Conservation (phyloP, 2,888 invertebrate species). For the Stenodema calcarata region DNA sequence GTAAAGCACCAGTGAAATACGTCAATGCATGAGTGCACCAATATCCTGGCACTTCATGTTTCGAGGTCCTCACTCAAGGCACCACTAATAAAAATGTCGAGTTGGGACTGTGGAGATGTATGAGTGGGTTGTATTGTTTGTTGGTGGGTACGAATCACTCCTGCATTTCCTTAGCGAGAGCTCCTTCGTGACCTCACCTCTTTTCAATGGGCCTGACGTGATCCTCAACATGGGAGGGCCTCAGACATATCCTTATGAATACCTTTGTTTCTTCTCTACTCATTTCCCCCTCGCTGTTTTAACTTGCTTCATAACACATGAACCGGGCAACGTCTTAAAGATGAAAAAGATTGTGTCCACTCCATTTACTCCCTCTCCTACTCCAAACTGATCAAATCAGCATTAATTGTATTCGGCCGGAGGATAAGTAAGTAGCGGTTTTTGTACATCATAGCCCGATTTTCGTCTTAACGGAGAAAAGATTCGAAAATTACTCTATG, state of each 20-base stretch:
- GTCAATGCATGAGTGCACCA: no score
- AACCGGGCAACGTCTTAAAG: neutral
- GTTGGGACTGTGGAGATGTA: neutral
- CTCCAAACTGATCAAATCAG: no score
- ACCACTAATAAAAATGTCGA: neutral
- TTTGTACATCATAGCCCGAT: no score
- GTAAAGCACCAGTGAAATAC: no score
- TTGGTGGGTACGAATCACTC: neutral
- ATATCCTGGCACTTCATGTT: no score
- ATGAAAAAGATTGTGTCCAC: neutral
- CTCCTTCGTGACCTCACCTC: neutral
- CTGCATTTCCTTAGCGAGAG: neutral
- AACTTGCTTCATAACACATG: neutral
- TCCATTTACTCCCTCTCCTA: neutral
- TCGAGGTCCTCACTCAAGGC: neutral
- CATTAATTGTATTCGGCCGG: no score
- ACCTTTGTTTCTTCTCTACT: neutral
- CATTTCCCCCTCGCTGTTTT: neutral
- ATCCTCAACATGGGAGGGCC: neutral
- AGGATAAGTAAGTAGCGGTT: no score
- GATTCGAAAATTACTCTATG: no score
- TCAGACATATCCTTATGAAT: no score
- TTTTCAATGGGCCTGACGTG: neutral
- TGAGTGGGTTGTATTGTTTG: neutral
- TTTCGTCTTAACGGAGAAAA: no score